Base-by-base conservation (phyloP, 2,113 vertebrate species). In the Sphaerodactylus townsendi region DNA sequence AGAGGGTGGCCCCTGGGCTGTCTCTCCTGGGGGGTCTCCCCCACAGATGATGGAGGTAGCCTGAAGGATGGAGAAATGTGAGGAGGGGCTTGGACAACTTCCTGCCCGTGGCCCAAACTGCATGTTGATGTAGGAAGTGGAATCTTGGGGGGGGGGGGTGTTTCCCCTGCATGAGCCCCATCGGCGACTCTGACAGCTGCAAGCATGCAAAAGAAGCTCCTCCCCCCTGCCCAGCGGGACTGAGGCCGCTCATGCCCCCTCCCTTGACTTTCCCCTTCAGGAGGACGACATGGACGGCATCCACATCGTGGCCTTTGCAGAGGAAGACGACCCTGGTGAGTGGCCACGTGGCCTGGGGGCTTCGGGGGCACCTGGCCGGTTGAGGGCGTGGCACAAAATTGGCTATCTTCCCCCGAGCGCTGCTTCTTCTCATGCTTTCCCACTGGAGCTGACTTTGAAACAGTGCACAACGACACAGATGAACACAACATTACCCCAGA, bases 231-330 rank as follows among this genome's bases (percentile, higher is more conserved):
- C 11, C 13, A 71, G 66, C 33, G 4, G 13, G 81, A 41, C 28
- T 28, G 21, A 2, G 11, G 5, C 50, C 30, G 10, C 5, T n/a
- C 2, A 0, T 64, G 2, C 13, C 10, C 15, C 48, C 3, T 5
- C 13, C 17, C 17, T 56, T 2, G 65, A 13, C 68, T 72, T 11
- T 6, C 28, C 19, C 35, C 23, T 59, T 10, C 87, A 98, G 98
- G 98, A 98, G 88, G 98, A 99, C 7, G 97, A 98, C 53, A 93
- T 98, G 44, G 93, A 98, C 5, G 98, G 98, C 79, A 97, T 98
- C 86, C 98, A 99, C 90, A 98, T 98, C 19, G 98, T 99, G 75
- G 98, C 98, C 79, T 99, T 99, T 68, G 98, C 98, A 21, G 98
- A 99, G 81, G 97, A 98, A 85, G 96, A 96, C 1, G 98, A 99